Base-by-base conservation (phyloP, 2,888 invertebrate genomes). In the Escarpia spicata region DNA sequence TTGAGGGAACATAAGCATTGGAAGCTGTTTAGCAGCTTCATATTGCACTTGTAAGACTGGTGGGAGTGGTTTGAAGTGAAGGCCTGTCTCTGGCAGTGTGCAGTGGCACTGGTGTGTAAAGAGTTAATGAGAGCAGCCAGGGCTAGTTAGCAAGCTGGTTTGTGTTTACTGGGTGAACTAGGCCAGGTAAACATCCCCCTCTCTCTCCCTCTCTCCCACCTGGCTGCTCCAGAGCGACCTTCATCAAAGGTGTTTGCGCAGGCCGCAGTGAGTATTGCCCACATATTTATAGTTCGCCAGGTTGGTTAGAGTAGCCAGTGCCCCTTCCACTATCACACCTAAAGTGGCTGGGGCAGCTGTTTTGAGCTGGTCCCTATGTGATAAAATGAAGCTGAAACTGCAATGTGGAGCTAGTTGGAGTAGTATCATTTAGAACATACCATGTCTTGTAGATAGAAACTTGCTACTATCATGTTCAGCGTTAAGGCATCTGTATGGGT, bases 101-200 rank as follows among this genome's bases (percentile, higher is more conserved):
- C 9, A 75, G 75, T 75, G 26, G 75, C 75, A 26, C 75, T 75
- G 2, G 75, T 75, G 75, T 75, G 75, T 75, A 75, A 75, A 75
- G 75, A 75, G 75, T 75, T 75, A 75, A 75, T 75, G 75, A 75
- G 75, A 75, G n/a, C 75, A 75, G 75, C 75, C 75, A n/a, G 75
- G 19, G 75, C 75, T 75, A 75, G 75, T 75, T 75, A 75, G 75
- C 75, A 75, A 75, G 75, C 75, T 75, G 75, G 75, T 75, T 75
- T 75, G 75, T 75, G 75, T 75, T 75, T 75, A 75, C 75, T 75
- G 26, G 75, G 75, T 75, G 75, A 75, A 75, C 15, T 75, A 75
- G 75, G 75, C 75, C 75, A 75, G 75, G 75, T 75, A 75, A 75
- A 75, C 75, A 75, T n/a, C 26, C 6, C 75, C 75, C 9, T 9